A percentile compares a stretch with the other conserved stretches of the same genome.
Conservation (phyloP, 2,888 invertebrate species). For the Clistopyga incitator region DNA sequence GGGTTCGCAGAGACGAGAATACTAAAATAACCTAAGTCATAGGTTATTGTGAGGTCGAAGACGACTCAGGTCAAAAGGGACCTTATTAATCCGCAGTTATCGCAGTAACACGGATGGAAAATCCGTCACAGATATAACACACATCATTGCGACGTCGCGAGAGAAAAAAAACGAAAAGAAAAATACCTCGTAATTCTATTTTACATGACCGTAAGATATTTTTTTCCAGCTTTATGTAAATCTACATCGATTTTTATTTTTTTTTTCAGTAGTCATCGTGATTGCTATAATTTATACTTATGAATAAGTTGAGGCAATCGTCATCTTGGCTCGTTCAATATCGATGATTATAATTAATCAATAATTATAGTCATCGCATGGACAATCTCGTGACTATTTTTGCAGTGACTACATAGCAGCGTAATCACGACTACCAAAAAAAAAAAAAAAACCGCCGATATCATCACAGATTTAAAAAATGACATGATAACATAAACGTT, state of each 20-base stretch:
- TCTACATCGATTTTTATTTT: no score
- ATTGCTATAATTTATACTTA: no score
- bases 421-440: no score
- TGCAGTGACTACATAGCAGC: background rate
- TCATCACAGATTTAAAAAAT: background rate
- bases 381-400: no score
- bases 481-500: background rate
- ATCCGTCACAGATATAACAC: background rate
- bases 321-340: no score
- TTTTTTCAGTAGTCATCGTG: no score
- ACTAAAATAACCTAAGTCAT: slow-evolving; percentile 50
- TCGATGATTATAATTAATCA: no score
- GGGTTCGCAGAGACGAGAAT: slow-evolving; percentile 42
- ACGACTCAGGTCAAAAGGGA: slow-evolving; percentile 59
- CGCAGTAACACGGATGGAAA: slow-evolving; percentile 2
- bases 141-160: background rate
- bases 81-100: slow-evolving; percentile 22
- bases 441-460: background rate
- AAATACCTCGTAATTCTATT: background rate
- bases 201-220: background rate
- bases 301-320: no score
- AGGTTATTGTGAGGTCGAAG: slow-evolving; percentile 15
- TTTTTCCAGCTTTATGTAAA: no score
- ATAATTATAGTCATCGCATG: no score
- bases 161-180: background rate